Conservation (phyloP, 2,888 invertebrate genomes). For the Drosophila paucipuncta region DNA sequence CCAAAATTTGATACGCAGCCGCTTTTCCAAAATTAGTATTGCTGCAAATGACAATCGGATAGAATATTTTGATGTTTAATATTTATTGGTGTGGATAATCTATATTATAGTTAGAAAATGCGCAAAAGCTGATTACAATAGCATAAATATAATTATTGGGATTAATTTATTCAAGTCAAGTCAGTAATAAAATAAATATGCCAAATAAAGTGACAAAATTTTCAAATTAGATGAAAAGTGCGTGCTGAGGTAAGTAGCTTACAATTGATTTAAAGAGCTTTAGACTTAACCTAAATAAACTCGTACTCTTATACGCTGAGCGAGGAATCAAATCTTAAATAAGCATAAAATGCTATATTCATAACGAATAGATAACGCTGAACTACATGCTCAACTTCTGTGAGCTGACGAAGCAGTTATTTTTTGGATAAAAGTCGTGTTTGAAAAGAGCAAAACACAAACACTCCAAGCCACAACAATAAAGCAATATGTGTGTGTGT, state of each 20-base stretch:
- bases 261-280: neutral
- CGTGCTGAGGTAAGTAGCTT: neutral
- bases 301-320: neutral
- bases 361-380: slow-evolving; percentile 10
- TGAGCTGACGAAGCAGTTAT: slow-evolving; percentile 22
- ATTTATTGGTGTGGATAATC: neutral
- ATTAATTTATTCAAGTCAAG: neutral
- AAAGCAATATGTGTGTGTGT: slow-evolving; percentile 4
- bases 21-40: slow-evolving; percentile 24
- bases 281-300: neutral
- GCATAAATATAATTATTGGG: neutral
- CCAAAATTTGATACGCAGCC: slow-evolving; percentile 2
- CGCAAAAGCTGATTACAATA: neutral
- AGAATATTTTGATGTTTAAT: neutral
- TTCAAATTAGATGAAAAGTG: neutral
- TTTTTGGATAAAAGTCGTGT: slow-evolving; percentile 21
- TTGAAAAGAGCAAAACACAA: slow-evolving; percentile 29
- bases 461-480: slow-evolving; percentile 24
- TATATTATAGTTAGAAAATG: neutral
- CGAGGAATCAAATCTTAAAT: neutral
- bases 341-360: neutral
- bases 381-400: neutral
- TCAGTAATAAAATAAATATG: neutral
- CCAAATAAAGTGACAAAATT: neutral
- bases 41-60: neutral